A percentile compares a stretch with the other conserved stretches of the same genome.
Evolutionary conservation across 2,888 invertebrate species (phyloP).

Genomic region (Agrypnus murinus): DNA sequence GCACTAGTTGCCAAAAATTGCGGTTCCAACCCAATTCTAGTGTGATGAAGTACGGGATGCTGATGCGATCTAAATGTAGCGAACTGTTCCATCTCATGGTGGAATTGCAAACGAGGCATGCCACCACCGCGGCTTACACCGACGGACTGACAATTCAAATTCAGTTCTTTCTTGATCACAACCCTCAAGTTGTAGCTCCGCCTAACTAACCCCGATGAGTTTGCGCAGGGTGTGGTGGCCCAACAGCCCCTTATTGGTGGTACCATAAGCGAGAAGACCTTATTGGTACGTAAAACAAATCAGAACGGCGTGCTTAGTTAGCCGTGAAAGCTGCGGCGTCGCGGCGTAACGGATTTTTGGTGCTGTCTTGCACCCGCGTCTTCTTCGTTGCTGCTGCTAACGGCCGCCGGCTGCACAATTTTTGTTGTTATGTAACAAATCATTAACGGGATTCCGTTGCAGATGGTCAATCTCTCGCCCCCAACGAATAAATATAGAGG

Average conservation of each 20-base stretch:
- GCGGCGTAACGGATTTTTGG: conserved; percentile 61
- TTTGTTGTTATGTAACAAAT: conserved; percentile 60
- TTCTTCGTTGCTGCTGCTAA: conserved; percentile 31
- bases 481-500: conserved; percentile 53
- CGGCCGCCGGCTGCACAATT: conserved; percentile 49
- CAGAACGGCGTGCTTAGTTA: conserved; percentile 61
- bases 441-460: conserved; percentile 65
- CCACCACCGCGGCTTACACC: conserved; percentile 61
- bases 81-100: conserved; percentile 64
- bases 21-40: conserved; percentile 65
- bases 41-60: conserved; percentile 63
- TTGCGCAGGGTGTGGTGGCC: conserved; percentile 66
- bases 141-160: conserved; percentile 52
- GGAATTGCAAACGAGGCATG: conserved; percentile 69
- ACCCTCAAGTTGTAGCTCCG: conserved; percentile 58
- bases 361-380: conserved; percentile 48
- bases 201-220: conserved; percentile 60
- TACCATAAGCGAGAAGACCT: conserved; percentile 52
- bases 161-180: conserved; percentile 31
- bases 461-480: conserved; percentile 64
- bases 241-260: conserved; percentile 58
- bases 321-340: conserved; percentile 57
- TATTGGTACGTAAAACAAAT: conserved; percentile 62
- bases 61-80: conserved; percentile 57
- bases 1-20: conserved; percentile 63